Evolutionary conservation across 2,888 invertebrate genomes (phyloP), one percentile per base, ranked within the genome.

Genomic region (Phyto melanocephala): DNA sequence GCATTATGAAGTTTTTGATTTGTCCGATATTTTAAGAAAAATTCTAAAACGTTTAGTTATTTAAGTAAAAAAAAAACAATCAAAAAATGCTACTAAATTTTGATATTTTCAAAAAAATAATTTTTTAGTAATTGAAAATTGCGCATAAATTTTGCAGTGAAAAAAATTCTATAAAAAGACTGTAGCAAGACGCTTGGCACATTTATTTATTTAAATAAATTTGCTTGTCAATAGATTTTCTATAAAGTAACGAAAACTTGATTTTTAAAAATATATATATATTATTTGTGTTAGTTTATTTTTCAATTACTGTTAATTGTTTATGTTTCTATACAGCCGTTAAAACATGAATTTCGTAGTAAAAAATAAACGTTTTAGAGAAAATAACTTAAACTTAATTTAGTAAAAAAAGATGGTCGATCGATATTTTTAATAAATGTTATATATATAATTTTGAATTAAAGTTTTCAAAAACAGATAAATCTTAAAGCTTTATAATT

Each of bases 291-390:
- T 67, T 56, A 63, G 24, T 20, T 58, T 20, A 22, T 54, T 71
- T 67, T 67, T 67, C 65, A 79, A 79, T 79, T 79, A 72, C 70
- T 78, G 81, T 81, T 81, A 81, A 54, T 76, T 45, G 0, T 24
- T 63, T 45, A 28, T 60, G 24, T n/a, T 54, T 28, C 42, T 78
- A 37, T 81, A 78, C 81, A 81, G 81, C 78, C 74, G 74, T 75
- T 78, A 70, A 58, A 76, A 28, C n/a, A 56, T 56, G 42, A 17
- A 3, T 45, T 60, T 35, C 52, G 13, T 62, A 47, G 17, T 5
- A 28, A 15, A 47, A 63, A 7, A 37, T 28, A 47, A 28, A 47
- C 33, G 35, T 52, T 52, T 62, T 62, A 50, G 37, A 65, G 20
- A 62, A 3, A 56, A 17, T 37, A 62, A 62, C 17, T 80, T 56